Evolutionary conservation across 1,140 invertebrate genomes (phyloP).

Genomic region (Drosophila varians): DNA sequence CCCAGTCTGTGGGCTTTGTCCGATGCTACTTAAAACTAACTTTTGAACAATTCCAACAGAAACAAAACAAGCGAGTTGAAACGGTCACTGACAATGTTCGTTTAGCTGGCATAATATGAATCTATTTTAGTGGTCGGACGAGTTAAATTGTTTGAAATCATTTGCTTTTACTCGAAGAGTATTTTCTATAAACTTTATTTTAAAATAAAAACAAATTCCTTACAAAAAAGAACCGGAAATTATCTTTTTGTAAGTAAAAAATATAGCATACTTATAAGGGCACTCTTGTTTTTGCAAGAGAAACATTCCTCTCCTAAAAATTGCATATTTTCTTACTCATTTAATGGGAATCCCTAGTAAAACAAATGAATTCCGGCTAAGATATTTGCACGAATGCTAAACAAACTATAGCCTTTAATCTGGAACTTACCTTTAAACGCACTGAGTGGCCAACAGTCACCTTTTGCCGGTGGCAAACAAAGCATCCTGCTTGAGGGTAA

Average conservation of each 20-base stretch:
- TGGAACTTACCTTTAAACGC: background rate
- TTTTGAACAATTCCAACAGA: conserved; percentile 63
- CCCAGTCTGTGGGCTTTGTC: conserved; percentile 22
- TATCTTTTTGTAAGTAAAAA: no score
- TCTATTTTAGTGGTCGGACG: background rate
- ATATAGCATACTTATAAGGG: no score
- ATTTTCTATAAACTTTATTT: background rate
- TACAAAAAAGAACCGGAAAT: no score
- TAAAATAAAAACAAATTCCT: no score
- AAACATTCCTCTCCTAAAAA: no score
- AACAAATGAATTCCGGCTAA: background rate
- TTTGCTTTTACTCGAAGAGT: background rate
- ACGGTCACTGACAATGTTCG: conserved; percentile 51
- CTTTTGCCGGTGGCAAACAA: background rate
- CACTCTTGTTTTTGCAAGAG: no score
- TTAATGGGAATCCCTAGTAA: no score
- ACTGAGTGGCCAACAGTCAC: background rate
- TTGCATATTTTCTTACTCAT: no score
- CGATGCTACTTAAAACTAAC: conserved; percentile 71
- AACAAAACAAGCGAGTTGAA: conserved; percentile 55
- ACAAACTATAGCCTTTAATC: conserved; percentile 6
- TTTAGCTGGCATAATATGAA: conserved; percentile 38
- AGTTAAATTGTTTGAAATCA: conserved; percentile 18
- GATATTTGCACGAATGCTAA: background rate
- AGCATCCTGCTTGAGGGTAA: conserved; percentile 15